These are phyloP conservation scores for Papilio polyxenes DNA, from an alignment of 1,140 invertebrate species.

Conservation along the genomic window DNA sequence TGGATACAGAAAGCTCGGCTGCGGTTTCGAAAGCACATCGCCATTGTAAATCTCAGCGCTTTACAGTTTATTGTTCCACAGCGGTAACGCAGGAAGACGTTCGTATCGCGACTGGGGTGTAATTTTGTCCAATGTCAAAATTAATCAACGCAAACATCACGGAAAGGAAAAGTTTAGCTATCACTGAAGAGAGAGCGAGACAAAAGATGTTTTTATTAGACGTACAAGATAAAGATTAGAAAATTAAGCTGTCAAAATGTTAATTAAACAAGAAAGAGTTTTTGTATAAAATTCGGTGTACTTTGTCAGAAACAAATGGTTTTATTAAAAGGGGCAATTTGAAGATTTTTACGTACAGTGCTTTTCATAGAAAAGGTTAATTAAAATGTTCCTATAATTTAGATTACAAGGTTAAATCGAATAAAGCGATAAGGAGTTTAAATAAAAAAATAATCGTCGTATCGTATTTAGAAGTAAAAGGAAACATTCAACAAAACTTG, in stretches of 20 bases:
- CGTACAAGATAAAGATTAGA: not conserved
- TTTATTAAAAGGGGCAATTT: too few relatives aligned
- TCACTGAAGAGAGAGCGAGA: not conserved
- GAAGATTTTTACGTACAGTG: too few relatives aligned
- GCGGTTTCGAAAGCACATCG: not conserved
- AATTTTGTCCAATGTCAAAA: not conserved
- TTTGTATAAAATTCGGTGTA: not conserved
- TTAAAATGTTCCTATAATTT: not conserved
- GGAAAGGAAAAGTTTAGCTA: conserved; percentile 1
- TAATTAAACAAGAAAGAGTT: not conserved
- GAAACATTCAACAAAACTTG: not conserved
- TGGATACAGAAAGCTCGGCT: not conserved
- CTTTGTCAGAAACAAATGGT: not conserved
- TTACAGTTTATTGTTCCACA: not conserved
- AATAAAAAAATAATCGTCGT: too few relatives aligned
- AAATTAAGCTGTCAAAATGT: conserved; percentile 1
- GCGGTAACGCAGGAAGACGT: not conserved
- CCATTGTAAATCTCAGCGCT: not conserved
- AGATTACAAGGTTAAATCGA: too few relatives aligned
- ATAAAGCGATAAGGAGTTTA: too few relatives aligned
- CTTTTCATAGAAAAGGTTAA: too few relatives aligned
- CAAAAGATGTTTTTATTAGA: not conserved
- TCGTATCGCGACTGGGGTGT: not conserved
- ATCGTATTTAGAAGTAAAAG: too few relatives aligned
- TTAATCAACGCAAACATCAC: conserved; percentile 13